Evolutionary conservation across 2,888 invertebrate species (phyloP), one percentile per base, ranked within the genome.

Genomic region (Rotaria sp.): DNA sequence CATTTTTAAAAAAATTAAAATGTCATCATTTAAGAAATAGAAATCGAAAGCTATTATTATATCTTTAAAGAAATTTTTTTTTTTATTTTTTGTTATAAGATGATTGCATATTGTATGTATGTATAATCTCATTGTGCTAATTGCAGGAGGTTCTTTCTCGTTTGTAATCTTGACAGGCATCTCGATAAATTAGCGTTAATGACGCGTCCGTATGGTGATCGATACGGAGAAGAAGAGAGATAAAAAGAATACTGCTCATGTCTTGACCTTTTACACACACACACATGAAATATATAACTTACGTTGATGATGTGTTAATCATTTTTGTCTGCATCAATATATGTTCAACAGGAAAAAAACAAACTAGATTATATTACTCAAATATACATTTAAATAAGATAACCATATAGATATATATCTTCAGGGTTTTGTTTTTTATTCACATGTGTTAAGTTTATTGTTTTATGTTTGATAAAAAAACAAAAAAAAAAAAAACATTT

Each of bases 101-200:
- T 52, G 52, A 52, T 52, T 52, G 24, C 52, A 52, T 52, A 52
- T 21, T 52, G 4, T 24, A 8, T 24, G 21, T 52, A 52, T 52
- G 24, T 52, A 52, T 55, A 55, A 67, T 67, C 67, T 67, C 15
- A 35, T 67, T 35, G 67, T 67, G 67, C 35, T 67, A 67, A 67
- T 67, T 67, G 67, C 67, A 67, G 30, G 30, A 55, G 55, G 55
- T 35, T 67, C 59, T 67, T 67, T 67, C 67, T 67, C 35, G 15
- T 21, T 67, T 21, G 35, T 67, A 67, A 67, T 67, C 67, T 67
- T 67, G 67, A 67, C 67, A 67, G 67, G 67, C 67, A 67, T 67
- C 67, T 67, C 67, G 35, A 67, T 67, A 67, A 67, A 67, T 67
- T 67, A 67, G 67, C 67, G 67, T 67, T 67, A 67, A 67, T 67